A percentile compares a stretch with the other conserved stretches of the same genome.
phyloP scores from a whole-genome alignment of 2,113 vertebrate genomes.

The Corythoichthys intestinalis region DNA sequence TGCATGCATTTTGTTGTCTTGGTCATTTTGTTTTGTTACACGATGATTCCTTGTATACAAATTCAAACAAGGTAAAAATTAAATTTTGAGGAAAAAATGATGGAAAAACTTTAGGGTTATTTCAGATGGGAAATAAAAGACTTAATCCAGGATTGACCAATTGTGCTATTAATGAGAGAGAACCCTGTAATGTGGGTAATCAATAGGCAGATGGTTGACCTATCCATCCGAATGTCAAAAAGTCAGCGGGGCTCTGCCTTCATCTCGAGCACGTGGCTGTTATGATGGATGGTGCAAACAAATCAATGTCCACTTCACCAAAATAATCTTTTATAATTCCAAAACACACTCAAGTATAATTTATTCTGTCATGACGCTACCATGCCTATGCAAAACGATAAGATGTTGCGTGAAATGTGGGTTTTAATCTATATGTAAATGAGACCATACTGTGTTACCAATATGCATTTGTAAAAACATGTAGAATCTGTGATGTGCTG shows the following conservation, averaged over 20 bases:
- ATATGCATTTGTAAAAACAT: not conserved
- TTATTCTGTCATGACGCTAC: not conserved
- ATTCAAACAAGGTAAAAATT: not conserved
- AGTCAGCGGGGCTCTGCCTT: too few relatives aligned
- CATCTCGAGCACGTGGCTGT: too few relatives aligned
- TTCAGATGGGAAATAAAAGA: too few relatives aligned
- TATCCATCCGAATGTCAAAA: too few relatives aligned
- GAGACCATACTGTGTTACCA: not conserved
- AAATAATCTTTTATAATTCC: not conserved
- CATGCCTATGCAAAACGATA: not conserved
- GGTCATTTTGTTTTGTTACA: not conserved
- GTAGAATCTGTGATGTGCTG: not conserved
- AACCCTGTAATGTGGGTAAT: too few relatives aligned
- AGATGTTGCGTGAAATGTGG: not conserved
- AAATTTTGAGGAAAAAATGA: too few relatives aligned
- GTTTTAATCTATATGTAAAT: not conserved
- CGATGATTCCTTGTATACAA: not conserved
- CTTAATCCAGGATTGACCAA: too few relatives aligned
- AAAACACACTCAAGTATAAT: not conserved
- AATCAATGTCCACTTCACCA: not conserved
- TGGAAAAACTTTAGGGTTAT: too few relatives aligned
- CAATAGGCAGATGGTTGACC: too few relatives aligned
- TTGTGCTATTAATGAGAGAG: too few relatives aligned
- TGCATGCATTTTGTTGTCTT: not conserved
- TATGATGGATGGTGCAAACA: too few relatives aligned